phyloP scores from a whole-genome alignment of 2,797 vertebrate species.

The Sandelia bainsii region DNA sequence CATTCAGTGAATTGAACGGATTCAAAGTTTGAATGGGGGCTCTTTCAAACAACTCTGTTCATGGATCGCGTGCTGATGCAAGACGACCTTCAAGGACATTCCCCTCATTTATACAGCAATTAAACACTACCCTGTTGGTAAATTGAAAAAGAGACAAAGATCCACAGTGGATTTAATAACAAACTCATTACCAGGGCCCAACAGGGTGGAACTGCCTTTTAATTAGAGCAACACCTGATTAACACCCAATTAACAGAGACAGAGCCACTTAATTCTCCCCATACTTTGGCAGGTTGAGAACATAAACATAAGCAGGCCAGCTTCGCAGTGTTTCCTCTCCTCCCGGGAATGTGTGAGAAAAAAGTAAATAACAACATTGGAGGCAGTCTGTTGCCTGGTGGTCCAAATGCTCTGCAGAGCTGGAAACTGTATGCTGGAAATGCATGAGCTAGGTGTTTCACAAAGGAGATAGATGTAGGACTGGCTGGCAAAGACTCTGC shows the following conservation, averaged over 20 bases:
- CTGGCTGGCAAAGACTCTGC: slow-evolving; percentile 39
- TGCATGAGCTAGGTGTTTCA: slow-evolving; percentile 27
- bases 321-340: slow-evolving; percentile 55
- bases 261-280: slow-evolving; percentile 82
- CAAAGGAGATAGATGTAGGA: slow-evolving; percentile 42
- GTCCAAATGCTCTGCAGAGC: slow-evolving; percentile 57
- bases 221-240: slow-evolving; percentile 89
- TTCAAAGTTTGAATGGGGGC: slow-evolving; percentile 46
- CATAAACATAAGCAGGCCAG: slow-evolving; percentile 77
- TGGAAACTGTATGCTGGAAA: slow-evolving; percentile 8
- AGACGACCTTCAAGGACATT: slow-evolving; percentile 84
- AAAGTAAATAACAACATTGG: slow-evolving; percentile 72
- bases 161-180: slow-evolving; percentile 86
- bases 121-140: slow-evolving; percentile 83
- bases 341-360: slow-evolving; percentile 62
- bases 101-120: slow-evolving; percentile 82
- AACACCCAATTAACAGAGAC: slow-evolving; percentile 85
- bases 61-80: slow-evolving; percentile 63
- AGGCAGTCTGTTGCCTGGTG: slow-evolving; percentile 57
- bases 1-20: slow-evolving; percentile 15
- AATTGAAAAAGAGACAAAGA: slow-evolving; percentile 85
- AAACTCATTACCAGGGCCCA: slow-evolving; percentile 86
- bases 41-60: slow-evolving; percentile 49
- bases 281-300: slow-evolving; percentile 78
- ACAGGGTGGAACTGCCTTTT: slow-evolving; percentile 87